Base-by-base conservation (phyloP, 2,797 vertebrate species). In the Urocyon cinereoargenteus region DNA sequence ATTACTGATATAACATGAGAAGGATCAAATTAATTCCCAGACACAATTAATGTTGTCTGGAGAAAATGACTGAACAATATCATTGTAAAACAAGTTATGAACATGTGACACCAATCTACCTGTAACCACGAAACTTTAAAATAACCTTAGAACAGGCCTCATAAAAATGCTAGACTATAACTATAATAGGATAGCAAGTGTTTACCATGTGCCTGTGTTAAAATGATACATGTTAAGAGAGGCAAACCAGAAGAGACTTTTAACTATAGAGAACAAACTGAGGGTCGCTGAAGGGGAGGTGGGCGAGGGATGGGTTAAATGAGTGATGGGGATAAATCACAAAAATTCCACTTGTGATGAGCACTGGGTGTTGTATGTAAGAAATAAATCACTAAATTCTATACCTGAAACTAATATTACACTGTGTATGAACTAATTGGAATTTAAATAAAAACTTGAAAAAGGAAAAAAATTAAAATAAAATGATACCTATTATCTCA, bases 51-150 rank as follows among this genome's bases (percentile, higher is more conserved):
- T 11, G 8, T 36, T 75, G 18, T 79, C 40, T 70, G 26, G 21
- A 90, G 59, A 68, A 77, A 19, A 87, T 59, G 72, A 86, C 0
- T 45, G 22, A 95, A 91, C 21, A 90, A 5, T 31, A 85, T 57
- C 40, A 78, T 1, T 96, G 6, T 78, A 97, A 82, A 97, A 78
- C 19, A 88, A 89, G 36, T 78, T 59, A 90, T 22, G 49, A 87
- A 78, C 61, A 84, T 40, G 21, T 62, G 31, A 84, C 2, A 92
- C 49, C 31, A 55, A 95, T 19, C 70, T 87, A 40, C 34, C 36
- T 59, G 5, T 61, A 94, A 92, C 31, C 5, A 87, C 2, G 8
- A 3, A 64, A 34, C 88, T 93, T 81, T 82, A 7, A 93, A 91
- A 86, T 34, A 57, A 40, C 45, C 51, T 86, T 89, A 86, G 31